Conservation (phyloP, 2,113 vertebrate species). For the Tetrao urogallus region DNA sequence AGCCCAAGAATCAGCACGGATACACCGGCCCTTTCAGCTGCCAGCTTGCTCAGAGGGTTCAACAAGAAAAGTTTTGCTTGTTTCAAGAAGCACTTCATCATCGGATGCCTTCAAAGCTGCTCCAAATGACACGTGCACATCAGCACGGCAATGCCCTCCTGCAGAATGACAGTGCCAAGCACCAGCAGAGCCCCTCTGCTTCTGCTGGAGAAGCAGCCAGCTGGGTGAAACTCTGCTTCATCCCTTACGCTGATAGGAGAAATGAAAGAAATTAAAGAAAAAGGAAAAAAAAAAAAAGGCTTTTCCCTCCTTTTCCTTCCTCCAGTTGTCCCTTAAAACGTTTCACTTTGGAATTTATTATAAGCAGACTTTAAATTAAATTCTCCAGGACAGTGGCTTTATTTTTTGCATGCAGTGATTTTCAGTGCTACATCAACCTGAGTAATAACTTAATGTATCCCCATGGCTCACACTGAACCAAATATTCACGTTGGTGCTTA, state of each 20-base stretch:
- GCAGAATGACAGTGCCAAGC: background rate
- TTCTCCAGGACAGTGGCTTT: constrained; percentile 11
- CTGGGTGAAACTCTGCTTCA: background rate
- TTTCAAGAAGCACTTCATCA: constrained; percentile 1
- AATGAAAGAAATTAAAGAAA: background rate
- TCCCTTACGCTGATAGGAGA: background rate
- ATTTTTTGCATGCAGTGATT: background rate
- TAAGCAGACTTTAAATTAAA: background rate
- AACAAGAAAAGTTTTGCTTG: constrained; percentile 32
- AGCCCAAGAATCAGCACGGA: background rate
- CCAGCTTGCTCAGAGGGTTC: background rate
- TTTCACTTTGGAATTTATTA: background rate
- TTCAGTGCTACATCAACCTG: background rate
- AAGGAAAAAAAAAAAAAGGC: too few relatives aligned
- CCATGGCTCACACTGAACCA: background rate
- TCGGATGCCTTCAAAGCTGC: background rate
- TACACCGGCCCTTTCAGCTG: background rate
- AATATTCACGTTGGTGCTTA: background rate
- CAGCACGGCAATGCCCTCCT: accelerated
- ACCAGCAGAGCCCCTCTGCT: accelerated
- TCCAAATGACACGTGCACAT: background rate
- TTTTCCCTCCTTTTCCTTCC: background rate
- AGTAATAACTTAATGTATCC: background rate
- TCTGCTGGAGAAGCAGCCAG: background rate
- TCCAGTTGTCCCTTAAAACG: background rate